These are phyloP conservation scores for Aphidoletes aphidimyza DNA, from an alignment of 2,888 invertebrate species.

Conservation along the genomic window DNA sequence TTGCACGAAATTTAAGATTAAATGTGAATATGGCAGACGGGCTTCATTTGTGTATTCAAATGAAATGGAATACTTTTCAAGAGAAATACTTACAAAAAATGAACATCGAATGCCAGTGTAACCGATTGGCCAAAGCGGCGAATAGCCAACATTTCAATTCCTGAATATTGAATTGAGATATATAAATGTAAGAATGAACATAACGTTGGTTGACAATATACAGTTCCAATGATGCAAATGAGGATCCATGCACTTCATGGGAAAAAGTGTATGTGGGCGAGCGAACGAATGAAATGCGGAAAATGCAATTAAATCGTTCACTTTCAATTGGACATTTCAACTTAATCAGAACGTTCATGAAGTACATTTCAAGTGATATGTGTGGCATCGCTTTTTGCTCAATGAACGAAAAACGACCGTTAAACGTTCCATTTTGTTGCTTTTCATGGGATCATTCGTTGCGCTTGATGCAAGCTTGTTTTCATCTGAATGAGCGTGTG, in stretches of 20 bases:
- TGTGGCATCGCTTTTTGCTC: constrained; percentile 23
- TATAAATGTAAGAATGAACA: no score
- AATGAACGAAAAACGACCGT: constrained; percentile 8
- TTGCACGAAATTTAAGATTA: neutral
- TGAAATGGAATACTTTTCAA: neutral
- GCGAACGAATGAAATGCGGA: neutral
- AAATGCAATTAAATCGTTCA: constrained; percentile 46
- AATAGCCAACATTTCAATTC: no score
- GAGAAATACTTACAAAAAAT: neutral
- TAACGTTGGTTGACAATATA: no score
- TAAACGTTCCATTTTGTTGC: neutral
- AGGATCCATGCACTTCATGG: neutral
- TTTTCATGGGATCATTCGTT: no score
- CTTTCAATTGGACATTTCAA: constrained; percentile 44
- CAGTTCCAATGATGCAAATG: no score
- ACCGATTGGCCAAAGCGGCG: no score
- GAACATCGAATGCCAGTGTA: neutral
- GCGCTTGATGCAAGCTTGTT: no score
- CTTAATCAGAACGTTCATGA: constrained; percentile 5
- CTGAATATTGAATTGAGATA: no score
- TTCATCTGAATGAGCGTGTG: no score
- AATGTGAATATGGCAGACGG: neutral
- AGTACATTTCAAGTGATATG: constrained; percentile 14
- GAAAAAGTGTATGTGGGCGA: neutral
- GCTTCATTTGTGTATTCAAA: neutral